Evolutionary conservation across 1,140 invertebrate genomes (phyloP).

Genomic region (Delia radicum): DNA sequence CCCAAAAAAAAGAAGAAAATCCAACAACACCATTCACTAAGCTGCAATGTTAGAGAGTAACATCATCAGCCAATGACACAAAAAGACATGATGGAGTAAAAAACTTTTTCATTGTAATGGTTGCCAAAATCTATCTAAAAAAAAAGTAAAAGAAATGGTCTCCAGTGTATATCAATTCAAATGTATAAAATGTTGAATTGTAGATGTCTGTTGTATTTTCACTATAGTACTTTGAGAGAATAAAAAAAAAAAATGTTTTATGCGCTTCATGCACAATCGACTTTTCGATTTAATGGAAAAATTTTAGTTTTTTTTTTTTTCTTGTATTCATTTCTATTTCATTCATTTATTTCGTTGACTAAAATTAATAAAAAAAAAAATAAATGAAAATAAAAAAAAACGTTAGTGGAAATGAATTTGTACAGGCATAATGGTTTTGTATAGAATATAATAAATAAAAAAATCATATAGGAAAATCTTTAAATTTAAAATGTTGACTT

Average conservation of each 20-base stretch:
- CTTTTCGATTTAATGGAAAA: constrained; percentile 13
- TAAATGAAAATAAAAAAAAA: neutral
- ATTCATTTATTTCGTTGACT: constrained; percentile 2
- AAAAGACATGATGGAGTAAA: neutral
- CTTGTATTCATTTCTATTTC: constrained; percentile 11
- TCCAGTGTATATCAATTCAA: neutral
- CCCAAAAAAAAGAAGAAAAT: neutral
- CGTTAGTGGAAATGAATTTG: neutral
- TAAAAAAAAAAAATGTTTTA: neutral
- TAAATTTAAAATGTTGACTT: no score
- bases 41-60: neutral
- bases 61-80: neutral
- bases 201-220: neutral
- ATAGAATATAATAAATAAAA: neutral
- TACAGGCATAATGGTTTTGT: neutral
- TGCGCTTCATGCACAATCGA: constrained; percentile 20
- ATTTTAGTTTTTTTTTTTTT: constrained; percentile 9
- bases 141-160: neutral
- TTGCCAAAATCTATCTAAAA: neutral
- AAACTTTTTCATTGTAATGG: neutral
- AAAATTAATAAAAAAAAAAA: no score
- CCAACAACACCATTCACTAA: neutral
- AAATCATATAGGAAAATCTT: no score
- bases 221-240: neutral
- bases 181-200: neutral